Evolutionary conservation across 2,797 vertebrate genomes (phyloP).

Genomic region (Acanthornis magna): DNA sequence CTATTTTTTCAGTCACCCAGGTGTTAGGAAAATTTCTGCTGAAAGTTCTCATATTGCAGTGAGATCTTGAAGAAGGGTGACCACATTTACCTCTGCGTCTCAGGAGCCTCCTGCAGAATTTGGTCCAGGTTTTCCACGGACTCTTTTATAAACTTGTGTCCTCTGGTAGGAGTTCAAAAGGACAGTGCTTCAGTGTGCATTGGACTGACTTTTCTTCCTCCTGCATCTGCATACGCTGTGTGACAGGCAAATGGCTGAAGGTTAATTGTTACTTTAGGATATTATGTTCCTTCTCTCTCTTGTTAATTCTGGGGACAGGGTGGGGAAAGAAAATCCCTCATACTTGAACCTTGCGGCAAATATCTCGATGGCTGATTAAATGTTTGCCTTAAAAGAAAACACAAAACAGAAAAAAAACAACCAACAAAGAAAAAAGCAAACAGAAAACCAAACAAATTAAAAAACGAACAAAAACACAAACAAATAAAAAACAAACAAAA

Average conservation of each 20-base stretch:
- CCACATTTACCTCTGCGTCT: background rate
- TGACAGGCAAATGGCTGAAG: constrained; percentile 39
- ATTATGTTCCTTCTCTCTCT: constrained; percentile 16
- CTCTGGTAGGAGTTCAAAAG: background rate
- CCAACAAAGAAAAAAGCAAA: too few species aligned
- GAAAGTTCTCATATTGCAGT: background rate
- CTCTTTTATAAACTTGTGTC: background rate
- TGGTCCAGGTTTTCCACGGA: background rate
- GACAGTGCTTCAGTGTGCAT: background rate
- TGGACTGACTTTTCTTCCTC: background rate
- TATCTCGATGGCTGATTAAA: background rate
- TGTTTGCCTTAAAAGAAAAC: background rate
- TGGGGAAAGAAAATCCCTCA: background rate
- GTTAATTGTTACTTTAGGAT: constrained; percentile 60
- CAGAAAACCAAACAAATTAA: background rate
- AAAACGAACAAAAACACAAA: background rate
- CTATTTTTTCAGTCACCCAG: background rate
- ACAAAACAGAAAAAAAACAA: background rate
- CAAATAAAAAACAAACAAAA: background rate
- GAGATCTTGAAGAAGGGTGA: background rate
- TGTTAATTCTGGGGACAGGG: constrained; percentile 2
- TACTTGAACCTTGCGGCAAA: constrained; percentile 11
- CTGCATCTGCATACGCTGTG: constrained; percentile 4
- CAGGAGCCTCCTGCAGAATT: background rate
- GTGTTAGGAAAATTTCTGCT: background rate